Evolutionary conservation across 1,140 invertebrate species (phyloP).

Genomic region (Ylistrum balloti): DNA sequence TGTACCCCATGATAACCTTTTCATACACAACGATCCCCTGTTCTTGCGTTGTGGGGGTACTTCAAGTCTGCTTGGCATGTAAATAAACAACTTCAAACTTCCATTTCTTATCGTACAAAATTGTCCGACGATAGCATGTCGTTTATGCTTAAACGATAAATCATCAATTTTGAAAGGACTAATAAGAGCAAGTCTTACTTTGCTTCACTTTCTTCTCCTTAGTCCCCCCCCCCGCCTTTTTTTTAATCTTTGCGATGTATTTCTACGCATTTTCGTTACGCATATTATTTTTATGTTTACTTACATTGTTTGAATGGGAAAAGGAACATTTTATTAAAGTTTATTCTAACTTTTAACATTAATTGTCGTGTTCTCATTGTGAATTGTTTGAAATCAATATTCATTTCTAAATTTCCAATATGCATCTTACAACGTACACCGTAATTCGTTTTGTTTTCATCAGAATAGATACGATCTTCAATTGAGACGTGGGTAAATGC

Average conservation of each 20-base stretch:
- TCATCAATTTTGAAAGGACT: background rate
- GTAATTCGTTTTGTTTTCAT: too few relatives aligned
- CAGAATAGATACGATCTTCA: too few relatives aligned
- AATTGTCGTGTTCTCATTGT: background rate
- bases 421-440: too few relatives aligned
- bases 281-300: background rate
- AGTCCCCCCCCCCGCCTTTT: too few relatives aligned
- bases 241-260: background rate
- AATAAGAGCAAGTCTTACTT: background rate
- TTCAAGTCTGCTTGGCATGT: background rate
- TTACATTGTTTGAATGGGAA: background rate
- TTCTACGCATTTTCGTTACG: background rate
- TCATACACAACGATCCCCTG: background rate
- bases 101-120: background rate
- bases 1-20: background rate
- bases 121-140: slow-evolving; percentile 10
- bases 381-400: too few relatives aligned
- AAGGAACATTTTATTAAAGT: slow-evolving; percentile 41
- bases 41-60: slow-evolving; percentile 5
- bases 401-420: too few relatives aligned
- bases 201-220: background rate
- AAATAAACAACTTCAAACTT: slow-evolving; percentile 36
- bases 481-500: too few relatives aligned
- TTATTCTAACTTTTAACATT: slow-evolving; percentile 41
- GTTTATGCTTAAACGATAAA: slow-evolving; percentile 9